Percentiles rank a stretch among this genome's conserved stretches.
phyloP scores from a whole-genome alignment of 2,797 vertebrate genomes.

The Melanotaenia boesemani region DNA sequence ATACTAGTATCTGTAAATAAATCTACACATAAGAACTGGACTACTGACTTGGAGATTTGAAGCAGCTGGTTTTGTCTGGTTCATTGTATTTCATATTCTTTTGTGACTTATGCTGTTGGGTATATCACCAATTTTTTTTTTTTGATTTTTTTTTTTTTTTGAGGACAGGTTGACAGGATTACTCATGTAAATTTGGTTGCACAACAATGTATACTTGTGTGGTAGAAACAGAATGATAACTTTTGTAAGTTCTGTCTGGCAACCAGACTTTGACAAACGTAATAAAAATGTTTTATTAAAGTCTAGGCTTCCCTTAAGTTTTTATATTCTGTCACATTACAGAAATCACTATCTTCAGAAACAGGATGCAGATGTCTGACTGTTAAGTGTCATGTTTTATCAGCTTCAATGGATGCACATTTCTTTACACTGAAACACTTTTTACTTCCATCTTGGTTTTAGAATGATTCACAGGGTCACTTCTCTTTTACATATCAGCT shows the following conservation, averaged over 20 bases:
- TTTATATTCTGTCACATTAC: neutral
- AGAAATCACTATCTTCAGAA: too few species aligned
- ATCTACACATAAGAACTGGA: constrained; percentile 60
- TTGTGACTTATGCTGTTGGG: constrained; percentile 74
- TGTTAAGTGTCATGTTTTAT: neutral
- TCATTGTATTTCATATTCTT: constrained; percentile 68
- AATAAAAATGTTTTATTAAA: constrained; percentile 86
- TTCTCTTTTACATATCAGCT: too few species aligned
- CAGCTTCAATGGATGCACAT: neutral
- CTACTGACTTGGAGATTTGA: constrained; percentile 48
- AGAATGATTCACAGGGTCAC: too few species aligned
- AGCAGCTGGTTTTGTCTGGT: constrained; percentile 57
- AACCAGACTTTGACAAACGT: constrained; percentile 85
- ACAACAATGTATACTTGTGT: constrained; percentile 79
- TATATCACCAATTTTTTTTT: constrained; percentile 73
- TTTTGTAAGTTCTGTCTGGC: constrained; percentile 88
- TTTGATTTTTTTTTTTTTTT: constrained; percentile 31
- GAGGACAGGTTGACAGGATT: constrained; percentile 48
- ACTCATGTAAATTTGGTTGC: constrained; percentile 73
- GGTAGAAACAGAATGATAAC: constrained; percentile 77
- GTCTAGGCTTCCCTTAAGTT: constrained; percentile 14
- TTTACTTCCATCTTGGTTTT: too few species aligned
- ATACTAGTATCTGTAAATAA: constrained; percentile 68
- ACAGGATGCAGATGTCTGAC: neutral
- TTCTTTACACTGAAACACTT: too few species aligned